Evolutionary conservation across 2,797 vertebrate species (phyloP).

Genomic region (Anolis apletophallus): DNA sequence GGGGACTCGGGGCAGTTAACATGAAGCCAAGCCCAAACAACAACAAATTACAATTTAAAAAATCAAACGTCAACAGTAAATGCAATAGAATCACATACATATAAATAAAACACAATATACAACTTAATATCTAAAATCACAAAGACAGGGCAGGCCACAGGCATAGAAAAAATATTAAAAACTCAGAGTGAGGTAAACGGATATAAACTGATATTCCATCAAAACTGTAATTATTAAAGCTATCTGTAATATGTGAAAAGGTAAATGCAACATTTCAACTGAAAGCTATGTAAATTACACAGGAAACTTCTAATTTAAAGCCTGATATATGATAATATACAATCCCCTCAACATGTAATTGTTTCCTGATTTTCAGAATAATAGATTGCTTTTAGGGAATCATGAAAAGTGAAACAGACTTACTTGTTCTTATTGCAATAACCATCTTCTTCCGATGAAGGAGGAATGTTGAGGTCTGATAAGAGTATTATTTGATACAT

Average conservation of each 20-base stretch:
- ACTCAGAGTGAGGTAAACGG: too few relatives aligned
- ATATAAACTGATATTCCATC: not conserved
- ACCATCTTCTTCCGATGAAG: not conserved
- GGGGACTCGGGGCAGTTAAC: too few relatives aligned
- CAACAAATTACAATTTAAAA: too few relatives aligned
- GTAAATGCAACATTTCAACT: not conserved
- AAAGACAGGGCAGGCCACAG: too few relatives aligned
- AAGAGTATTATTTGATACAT: constrained; percentile 15
- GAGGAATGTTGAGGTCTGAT: not conserved
- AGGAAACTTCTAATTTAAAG: not conserved
- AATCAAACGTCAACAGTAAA: too few relatives aligned
- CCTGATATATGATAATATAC: not conserved
- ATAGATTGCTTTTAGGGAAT: not conserved
- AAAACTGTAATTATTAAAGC: not conserved
- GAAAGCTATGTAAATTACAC: not conserved
- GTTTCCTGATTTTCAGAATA: constrained; percentile 16
- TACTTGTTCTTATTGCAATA: not conserved
- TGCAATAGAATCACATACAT: too few relatives aligned
- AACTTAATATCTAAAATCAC: too few relatives aligned
- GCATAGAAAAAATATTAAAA: too few relatives aligned
- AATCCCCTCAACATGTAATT: not conserved
- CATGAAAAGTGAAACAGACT: constrained; percentile 7
- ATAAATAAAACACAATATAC: too few relatives aligned
- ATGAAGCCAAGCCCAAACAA: too few relatives aligned
- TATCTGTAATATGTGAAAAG: not conserved